phyloP scores from a whole-genome alignment of 2,797 vertebrate genomes.

The Numenius phaeopus region DNA sequence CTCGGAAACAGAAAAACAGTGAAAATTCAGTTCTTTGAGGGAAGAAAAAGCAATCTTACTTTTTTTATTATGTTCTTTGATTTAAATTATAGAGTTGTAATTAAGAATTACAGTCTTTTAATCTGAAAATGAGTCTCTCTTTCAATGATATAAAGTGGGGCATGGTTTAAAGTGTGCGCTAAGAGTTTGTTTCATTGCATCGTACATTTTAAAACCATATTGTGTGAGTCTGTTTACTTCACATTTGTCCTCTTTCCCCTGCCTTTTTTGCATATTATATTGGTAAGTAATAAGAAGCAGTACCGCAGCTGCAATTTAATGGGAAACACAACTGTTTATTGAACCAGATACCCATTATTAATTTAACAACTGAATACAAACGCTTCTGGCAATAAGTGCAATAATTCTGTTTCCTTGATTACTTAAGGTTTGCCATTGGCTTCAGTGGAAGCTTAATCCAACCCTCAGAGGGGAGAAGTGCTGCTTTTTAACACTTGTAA shows the following conservation, averaged over 20 bases:
- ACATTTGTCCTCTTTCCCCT: neutral
- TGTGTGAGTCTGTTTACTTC: neutral
- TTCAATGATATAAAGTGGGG: neutral
- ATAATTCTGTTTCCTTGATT: constrained; percentile 68
- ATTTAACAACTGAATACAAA: constrained; percentile 70
- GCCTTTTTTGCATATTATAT: constrained; percentile 63
- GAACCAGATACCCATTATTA: constrained; percentile 73
- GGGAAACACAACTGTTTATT: constrained; percentile 68
- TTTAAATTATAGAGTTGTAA: neutral
- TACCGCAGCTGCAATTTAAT: constrained; percentile 37
- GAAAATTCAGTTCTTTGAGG: neutral
- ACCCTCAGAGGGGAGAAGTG: constrained; percentile 19
- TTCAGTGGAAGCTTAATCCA: constrained; percentile 37
- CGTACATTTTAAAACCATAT: neutral
- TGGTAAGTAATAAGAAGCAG: constrained; percentile 53
- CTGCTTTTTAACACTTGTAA: constrained; percentile 52
- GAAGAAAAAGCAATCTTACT: neutral
- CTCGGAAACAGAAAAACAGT: neutral
- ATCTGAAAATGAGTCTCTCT: neutral
- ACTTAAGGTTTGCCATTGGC: constrained; percentile 48
- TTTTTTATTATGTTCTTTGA: neutral
- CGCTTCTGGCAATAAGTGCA: constrained; percentile 57
- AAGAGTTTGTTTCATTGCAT: neutral
- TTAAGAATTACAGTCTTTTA: neutral
- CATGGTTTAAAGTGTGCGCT: neutral